Base-by-base conservation (phyloP, 92 coral and sea anemone species). In the Porites rus region DNA sequence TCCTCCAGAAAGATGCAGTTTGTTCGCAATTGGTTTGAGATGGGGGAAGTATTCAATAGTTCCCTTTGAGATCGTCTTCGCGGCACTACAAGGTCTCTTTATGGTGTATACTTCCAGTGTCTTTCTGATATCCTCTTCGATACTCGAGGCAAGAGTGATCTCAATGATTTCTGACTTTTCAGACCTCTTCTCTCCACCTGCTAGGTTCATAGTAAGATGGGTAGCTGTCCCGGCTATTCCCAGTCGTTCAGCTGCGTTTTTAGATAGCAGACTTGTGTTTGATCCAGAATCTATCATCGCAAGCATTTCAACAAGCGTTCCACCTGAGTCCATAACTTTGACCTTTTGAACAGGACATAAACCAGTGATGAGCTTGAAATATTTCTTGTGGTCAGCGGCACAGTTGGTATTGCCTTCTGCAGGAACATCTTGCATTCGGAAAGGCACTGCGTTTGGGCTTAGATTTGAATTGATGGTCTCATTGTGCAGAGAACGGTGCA, bases 311-410 rank as follows among this genome's bases (percentile, higher is more conserved):
- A 63, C 60, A 53, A 85, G 82, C 51, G 70, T 85, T 63, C 91
- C 96, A 38, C 85, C 76, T 12, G 9, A 19, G 72, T 90, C 91
- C 58, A 66, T 79, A 13, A 91, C 51, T 75, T 86, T 83, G 65
- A 93, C 74, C 66, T 85, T 87, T 79, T 93, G 96, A 3, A 88
- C 90, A 10, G 96, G 91, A 84, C 96, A 88, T 73, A 91, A 65
- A 25, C 90, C 90, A 2, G 22, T 51, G 65, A 38, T 72, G 53
- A 50, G 6, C 65, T 14, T 51, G 25, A 52, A 59, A n/a, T 50
- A 71, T 59, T 43, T 58, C 0, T 12, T 54, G 63, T 78, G 17
- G 7, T 53, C 68, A 58, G n/a, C 58, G 16, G 70, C 69, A 63
- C 46, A 75, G 84, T 56, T 50, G 51, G 43, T 81, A 17, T 90